These are phyloP conservation scores for Platysternon megacephalum DNA, from an alignment of 2,113 vertebrate genomes.

Conservation along the genomic window DNA sequence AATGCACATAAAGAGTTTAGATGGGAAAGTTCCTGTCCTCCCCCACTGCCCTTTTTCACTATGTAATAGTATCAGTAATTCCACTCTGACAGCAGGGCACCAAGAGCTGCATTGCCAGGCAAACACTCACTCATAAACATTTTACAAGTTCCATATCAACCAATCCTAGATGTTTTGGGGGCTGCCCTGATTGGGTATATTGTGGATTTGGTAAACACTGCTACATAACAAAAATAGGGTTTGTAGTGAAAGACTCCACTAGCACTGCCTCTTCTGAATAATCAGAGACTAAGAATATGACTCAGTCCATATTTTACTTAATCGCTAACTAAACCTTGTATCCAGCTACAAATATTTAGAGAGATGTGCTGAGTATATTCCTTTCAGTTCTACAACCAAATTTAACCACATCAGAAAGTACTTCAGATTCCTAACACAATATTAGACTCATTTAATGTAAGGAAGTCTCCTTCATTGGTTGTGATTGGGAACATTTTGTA, in stretches of 20 bases:
- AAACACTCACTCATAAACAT: slow-evolving; percentile 73
- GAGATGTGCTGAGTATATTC: slow-evolving; percentile 54
- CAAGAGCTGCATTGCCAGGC: slow-evolving; percentile 64
- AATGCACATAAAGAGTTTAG: not conserved
- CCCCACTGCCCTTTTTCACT: not conserved
- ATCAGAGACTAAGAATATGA: slow-evolving; percentile 21
- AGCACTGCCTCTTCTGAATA: not conserved
- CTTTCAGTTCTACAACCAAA: slow-evolving; percentile 51
- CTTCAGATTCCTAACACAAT: slow-evolving; percentile 56
- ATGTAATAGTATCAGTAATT: slow-evolving; percentile 44
- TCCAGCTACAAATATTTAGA: slow-evolving; percentile 62
- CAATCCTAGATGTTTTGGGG: slow-evolving; percentile 42
- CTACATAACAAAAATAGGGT: slow-evolving; percentile 56
- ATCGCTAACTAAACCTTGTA: not conserved
- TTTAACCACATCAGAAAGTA: slow-evolving; percentile 72
- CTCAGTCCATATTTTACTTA: slow-evolving; percentile 9
- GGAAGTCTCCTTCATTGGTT: slow-evolving; percentile 67
- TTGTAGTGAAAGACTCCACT: slow-evolving; percentile 22
- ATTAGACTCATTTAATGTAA: slow-evolving; percentile 61
- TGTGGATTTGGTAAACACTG: slow-evolving; percentile 62
- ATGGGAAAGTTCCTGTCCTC: not conserved
- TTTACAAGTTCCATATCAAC: slow-evolving; percentile 69
- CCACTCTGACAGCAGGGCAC: slow-evolving; percentile 60
- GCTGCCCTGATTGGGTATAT: slow-evolving; percentile 46
- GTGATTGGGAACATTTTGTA: slow-evolving; percentile 65